Base-by-base conservation (phyloP, 2,113 vertebrate species). In the Emydocephalus ijimae region DNA sequence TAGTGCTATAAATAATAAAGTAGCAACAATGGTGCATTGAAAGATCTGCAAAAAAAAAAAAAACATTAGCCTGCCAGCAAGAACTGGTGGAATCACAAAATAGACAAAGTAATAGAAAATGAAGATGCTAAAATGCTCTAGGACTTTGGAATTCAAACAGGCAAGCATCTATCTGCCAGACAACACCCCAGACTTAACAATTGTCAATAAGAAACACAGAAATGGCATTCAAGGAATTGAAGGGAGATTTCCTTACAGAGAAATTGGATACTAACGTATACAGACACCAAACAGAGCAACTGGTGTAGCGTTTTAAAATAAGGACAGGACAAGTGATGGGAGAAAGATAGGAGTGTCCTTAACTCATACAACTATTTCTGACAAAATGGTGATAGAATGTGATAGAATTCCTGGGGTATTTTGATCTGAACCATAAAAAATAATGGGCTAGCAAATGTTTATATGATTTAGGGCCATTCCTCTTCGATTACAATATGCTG, bases 321-420 rank as follows among this genome's bases (percentile, higher is more conserved):
- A n/a, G 88, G 90, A 69, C 0, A 29, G 87, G 55, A 87, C 52
- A 91, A 54, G 12, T 12, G 2, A 5, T 90, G 91, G 64, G 93
- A 91, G 90, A 87, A 48, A 95, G 95, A 92, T 23, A 52, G 52
- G 14, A 64, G 39, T 87, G 57, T 0, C 0, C 95, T 93, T 87
- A 89, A 91, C 57, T 93, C 56, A 48, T 93, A 59, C 85, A 85
- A 56, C 45, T 4, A 23, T 92, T 94, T 93, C 69, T 39, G 56
- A 64, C 6, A 92, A 94, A 85, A 34, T 86, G 23, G 74, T 48
- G n/a, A 95, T 95, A 93, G 92, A 89, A 94, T 90, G 54, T 95
- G 94, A 96, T 96, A 96, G 95, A 94, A 91, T 96, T 96, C 96
- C 96, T 96, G 94, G 92, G 92, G 48, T 94, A 50, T 95, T 96